Evolutionary conservation across 2,113 vertebrate species (phyloP), one percentile per base, ranked within the genome.

Genomic region (Cacatua alba): DNA sequence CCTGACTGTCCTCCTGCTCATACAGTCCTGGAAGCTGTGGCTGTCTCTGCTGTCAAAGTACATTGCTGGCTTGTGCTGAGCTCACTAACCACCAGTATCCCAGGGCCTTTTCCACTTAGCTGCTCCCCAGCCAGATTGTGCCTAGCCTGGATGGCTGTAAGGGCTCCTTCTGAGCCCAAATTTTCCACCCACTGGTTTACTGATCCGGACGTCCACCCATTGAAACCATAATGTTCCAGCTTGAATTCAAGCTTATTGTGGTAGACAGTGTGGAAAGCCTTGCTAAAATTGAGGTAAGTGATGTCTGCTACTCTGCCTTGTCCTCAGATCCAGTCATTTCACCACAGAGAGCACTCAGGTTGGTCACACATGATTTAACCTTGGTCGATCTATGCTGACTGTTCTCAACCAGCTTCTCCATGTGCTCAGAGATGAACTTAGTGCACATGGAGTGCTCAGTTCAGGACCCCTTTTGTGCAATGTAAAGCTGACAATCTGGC

Each of bases 381-480:
- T 63, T 78, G 44, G 26, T 24, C 0, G 0, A 13, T 26, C 35
- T 20, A 13, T 53, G 39, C 39, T 62, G 17, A 55, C 52, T 29
- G 29, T n/a, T 55, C 78, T 35, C 26, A 75, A 18, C 12, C 17
- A 48, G 21, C 12, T 62, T 83, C 67, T 67, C 31, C 17, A 10
- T 24, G 14, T 26, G 17, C 25, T 13, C 46, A 37, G 52, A 68
- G 20, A 11, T 26, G 17, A 41, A 41, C 39, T 41, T 41, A 41
- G 39, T 41, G 41, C 41, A 41, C 41, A 41, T 41, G 41, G 41
- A 41, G 41, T 41, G 41, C 41, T 41, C 41, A 41, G 41, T 41
- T 41, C 41, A 71, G 23, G 49, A 49, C 2, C 3, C 23, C 11
- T 7, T 57, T 33, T 4, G 0, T 33, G 35, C 0, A 1, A 51